These are phyloP conservation scores for Cryptomyrus ogoouensis DNA, from an alignment of 2,113 vertebrate genomes.

Conservation along the genomic window DNA sequence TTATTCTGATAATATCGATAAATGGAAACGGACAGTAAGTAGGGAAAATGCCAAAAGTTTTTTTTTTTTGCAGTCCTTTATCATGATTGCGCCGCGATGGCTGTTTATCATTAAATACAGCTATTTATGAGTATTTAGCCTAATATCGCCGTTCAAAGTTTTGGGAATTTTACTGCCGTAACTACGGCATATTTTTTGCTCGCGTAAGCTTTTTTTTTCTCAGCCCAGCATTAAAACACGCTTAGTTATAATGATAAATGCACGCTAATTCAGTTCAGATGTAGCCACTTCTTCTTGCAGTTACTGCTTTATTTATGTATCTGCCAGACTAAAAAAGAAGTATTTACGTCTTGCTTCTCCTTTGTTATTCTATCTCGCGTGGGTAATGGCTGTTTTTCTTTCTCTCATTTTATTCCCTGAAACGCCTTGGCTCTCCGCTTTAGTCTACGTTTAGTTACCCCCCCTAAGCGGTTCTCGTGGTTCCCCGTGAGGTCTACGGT, in stretches of 20 bases:
- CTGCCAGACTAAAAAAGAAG: background rate
- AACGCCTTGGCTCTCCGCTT: background rate
- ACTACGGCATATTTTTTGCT: background rate
- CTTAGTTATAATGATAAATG: background rate
- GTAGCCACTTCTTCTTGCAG: background rate
- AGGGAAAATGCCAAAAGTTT: background rate
- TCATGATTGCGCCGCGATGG: background rate
- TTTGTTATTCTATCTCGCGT: conserved; percentile 5
- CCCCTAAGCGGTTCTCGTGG: background rate
- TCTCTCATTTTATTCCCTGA: background rate
- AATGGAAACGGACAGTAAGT: background rate
- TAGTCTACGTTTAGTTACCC: background rate
- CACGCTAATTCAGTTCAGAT: background rate
- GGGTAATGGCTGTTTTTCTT: background rate
- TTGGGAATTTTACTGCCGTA: background rate
- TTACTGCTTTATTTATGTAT: background rate
- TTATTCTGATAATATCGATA: background rate
- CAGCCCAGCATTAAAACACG: background rate
- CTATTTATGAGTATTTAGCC: background rate
- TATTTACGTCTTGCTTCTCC: background rate
- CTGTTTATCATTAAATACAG: background rate
- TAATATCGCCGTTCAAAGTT: background rate
- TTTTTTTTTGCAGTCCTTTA: background rate
- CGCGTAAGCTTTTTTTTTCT: background rate
- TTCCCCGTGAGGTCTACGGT: background rate